Conservation (phyloP, 1,140 invertebrate genomes). For the Sycophila sp. region DNA sequence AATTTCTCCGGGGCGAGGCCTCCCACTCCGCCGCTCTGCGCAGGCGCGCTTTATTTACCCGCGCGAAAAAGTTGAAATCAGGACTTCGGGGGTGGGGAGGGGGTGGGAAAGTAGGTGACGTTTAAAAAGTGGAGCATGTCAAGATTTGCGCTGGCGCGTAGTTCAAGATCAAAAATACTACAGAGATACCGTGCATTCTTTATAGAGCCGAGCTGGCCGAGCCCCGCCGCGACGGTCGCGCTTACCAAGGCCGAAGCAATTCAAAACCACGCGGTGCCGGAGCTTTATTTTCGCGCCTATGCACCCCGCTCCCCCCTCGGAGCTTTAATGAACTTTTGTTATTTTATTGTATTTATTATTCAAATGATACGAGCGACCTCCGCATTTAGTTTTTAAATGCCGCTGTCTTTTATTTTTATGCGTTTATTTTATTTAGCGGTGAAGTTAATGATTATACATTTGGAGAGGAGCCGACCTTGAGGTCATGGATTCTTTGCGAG, state of each 20-base stretch:
- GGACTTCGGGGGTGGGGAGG: neutral
- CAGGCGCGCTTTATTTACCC: neutral
- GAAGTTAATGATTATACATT: too few relatives aligned
- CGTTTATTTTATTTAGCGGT: too few relatives aligned
- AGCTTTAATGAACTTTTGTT: too few relatives aligned
- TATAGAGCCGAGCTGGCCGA: neutral
- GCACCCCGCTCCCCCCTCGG: too few relatives aligned
- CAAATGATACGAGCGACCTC: too few relatives aligned
- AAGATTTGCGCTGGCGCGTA: slow-evolving; percentile 11
- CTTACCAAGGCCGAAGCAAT: neutral
- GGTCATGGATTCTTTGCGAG: too few relatives aligned
- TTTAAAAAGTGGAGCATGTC: slow-evolving; percentile 33
- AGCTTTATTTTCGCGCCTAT: too few relatives aligned
- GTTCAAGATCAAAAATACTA: slow-evolving; percentile 39
- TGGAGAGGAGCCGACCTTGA: too few relatives aligned
- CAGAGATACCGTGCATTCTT: slow-evolving; percentile 16
- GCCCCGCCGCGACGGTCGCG: neutral
- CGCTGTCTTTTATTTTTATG: too few relatives aligned
- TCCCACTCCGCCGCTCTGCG: too few relatives aligned
- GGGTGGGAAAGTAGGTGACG: slow-evolving; percentile 18
- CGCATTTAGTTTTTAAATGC: too few relatives aligned
- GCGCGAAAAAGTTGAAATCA: slow-evolving; percentile 12
- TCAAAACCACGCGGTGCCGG: neutral
- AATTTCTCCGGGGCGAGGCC: neutral
- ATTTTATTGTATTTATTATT: too few relatives aligned